Base-by-base conservation (phyloP, 2,888 invertebrate species). In the Junonia oenone region DNA sequence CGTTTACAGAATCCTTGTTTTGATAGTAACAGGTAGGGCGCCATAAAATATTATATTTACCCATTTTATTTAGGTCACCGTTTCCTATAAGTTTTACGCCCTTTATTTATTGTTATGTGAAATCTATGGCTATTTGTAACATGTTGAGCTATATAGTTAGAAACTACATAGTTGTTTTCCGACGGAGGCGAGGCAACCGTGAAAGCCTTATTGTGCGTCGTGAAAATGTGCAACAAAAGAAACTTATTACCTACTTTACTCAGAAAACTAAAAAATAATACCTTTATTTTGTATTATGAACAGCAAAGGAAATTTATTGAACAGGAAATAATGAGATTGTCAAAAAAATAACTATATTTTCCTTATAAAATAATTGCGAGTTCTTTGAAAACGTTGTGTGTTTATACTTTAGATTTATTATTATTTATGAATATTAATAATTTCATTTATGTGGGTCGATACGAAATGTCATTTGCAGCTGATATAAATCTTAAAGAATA, bases 1-100 rank as follows among this genome's bases (percentile, higher is more conserved):
- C 73, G 66, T 63, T 67, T 63, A 61, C 59, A 63, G 59, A 65
- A 66, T 66, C 62, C 62, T 72, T 71, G 69, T 71, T 72, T 69
- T 65, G 60, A 55, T 59, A 58, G 54, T 62, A 63, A 60, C 67
- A 65, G 65, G 65, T 68, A 63, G 55, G 56, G 56, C 17, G 52
- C 45, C 52, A 55, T 62, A 62, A 63, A 66, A 63, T 65, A 65
- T 63, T 45, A 57, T 63, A 66, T 64, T 65, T 63, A 49, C 57
- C 37, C 59, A 62, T 63, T 63, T 58, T 53, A 37, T 48, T 50
- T 49, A 55, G 55, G 51, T 52, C 55, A 38, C 52, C 38, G 48
- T 38, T 22, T 46, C 45, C 55, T 52, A 56, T 59, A 59, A 58
- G 58, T 52, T 52, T 55, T 59, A 59, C 38, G 58, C 45, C 51